A percentile compares a stretch with the other conserved stretches of the same genome.
Conservation (phyloP, 37 sponge, comb jelly and placozoan genomes). For the Corticium candelabrum region DNA sequence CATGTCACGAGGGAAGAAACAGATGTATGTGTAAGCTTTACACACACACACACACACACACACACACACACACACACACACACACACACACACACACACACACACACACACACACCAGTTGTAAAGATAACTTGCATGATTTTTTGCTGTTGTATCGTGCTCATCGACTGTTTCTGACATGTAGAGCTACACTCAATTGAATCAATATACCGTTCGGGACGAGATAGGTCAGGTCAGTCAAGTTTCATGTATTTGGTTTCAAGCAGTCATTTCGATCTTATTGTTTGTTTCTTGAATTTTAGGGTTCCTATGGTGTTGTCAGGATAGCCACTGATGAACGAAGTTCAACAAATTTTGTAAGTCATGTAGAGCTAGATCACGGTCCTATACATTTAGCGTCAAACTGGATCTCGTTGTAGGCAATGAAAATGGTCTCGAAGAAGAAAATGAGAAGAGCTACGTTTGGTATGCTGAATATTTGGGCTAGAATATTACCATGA, state of each 20-base stretch:
- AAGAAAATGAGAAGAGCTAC: conserved; percentile 11
- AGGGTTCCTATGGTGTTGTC: background rate
- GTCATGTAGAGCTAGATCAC: too few relatives aligned
- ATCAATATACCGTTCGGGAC: background rate
- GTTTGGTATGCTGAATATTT: conserved; percentile 16
- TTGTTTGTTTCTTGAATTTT: too few relatives aligned
- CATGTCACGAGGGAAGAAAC: background rate
- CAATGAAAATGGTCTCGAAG: conserved; percentile 52
- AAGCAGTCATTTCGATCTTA: too few relatives aligned
- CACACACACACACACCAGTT: background rate
- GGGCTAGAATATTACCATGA: too few relatives aligned
- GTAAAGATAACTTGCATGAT: too few relatives aligned
- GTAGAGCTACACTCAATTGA: background rate
- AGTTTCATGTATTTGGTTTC: too few relatives aligned
- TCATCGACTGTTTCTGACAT: background rate
- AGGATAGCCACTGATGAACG: background rate
- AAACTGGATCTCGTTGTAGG: conserved; percentile 18
- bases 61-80: background rate
- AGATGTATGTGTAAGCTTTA: background rate
- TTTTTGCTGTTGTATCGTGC: too few relatives aligned
- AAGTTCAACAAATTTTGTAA: too few relatives aligned
- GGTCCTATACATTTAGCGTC: too few relatives aligned
- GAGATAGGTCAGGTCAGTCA: background rate
- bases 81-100: background rate
- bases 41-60: background rate